phyloP scores from a whole-genome alignment of 1,140 invertebrate species.

The Drosophila obscura region DNA sequence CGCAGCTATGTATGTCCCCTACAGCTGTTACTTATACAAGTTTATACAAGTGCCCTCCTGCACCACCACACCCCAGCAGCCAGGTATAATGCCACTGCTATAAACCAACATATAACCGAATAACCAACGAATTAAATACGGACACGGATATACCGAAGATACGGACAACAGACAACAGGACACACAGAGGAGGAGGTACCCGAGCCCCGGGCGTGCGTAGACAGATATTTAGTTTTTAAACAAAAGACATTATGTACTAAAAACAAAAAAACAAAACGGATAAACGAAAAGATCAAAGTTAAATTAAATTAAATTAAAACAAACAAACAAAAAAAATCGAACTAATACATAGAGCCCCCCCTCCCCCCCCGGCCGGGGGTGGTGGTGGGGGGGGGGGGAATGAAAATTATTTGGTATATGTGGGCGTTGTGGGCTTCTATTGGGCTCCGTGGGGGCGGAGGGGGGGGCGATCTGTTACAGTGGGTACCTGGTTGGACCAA shows the following conservation, averaged over 20 bases:
- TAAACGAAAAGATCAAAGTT: conserved; percentile 18
- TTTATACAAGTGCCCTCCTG: conserved; percentile 17
- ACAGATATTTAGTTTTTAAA: conserved; percentile 40
- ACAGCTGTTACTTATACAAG: conserved; percentile 29
- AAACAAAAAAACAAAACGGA: background rate
- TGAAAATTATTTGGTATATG: too few relatives aligned
- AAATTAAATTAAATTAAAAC: conserved; percentile 17
- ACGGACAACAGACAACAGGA: conserved; percentile 1
- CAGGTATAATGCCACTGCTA: conserved; percentile 11
- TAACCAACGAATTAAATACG: background rate
- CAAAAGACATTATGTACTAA: conserved; percentile 52
- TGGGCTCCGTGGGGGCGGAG: too few relatives aligned
- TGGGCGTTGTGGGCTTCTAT: too few relatives aligned
- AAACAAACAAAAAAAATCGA: conserved; percentile 16
- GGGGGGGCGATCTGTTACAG: too few relatives aligned
- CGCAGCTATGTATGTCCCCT: conserved; percentile 23
- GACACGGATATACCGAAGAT: background rate
- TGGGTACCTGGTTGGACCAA: too few relatives aligned
- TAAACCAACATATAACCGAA: conserved; percentile 1
- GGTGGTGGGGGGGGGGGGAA: too few relatives aligned
- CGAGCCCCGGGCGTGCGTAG: background rate
- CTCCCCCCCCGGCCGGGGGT: too few relatives aligned
- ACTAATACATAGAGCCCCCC: too few relatives aligned
- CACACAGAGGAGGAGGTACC: background rate
- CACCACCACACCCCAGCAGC: background rate